Percentiles rank a stretch among this genome's conserved stretches.
Conservation (phyloP, 2,113 vertebrate species). For the Pseudorhombus dupliciocellatus region DNA sequence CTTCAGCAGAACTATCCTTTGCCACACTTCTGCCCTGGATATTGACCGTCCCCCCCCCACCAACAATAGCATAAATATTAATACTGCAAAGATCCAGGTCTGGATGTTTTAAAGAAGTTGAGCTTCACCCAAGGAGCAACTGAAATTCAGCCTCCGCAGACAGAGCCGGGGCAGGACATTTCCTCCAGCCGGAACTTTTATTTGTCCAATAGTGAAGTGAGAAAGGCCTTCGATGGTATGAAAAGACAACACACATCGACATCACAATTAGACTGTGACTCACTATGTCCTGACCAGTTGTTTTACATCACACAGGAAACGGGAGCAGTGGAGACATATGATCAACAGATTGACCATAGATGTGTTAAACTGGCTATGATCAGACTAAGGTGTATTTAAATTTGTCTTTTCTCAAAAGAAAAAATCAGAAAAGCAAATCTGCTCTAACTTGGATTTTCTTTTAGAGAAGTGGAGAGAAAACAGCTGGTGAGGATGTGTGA, state of each 20-base stretch:
- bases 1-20: not conserved
- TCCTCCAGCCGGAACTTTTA: constrained; percentile 11
- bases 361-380: too few species aligned
- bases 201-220: constrained; percentile 6
- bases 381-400: not conserved
- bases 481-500: constrained; percentile 34
- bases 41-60: not conserved
- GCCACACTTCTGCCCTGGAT: not conserved
- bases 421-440: too few species aligned
- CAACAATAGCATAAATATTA: not conserved
- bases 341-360: too few species aligned
- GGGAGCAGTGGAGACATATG: too few species aligned
- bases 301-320: too few species aligned
- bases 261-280: not conserved
- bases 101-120: too few species aligned
- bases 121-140: too few species aligned
- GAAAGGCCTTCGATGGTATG: not conserved
- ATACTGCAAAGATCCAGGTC: too few species aligned
- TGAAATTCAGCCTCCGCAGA: too few species aligned
- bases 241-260: constrained; percentile 5
- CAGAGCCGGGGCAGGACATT: not conserved
- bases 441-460: constrained; percentile 1
- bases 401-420: not conserved
- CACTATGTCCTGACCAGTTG: too few species aligned
- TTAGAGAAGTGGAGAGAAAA: constrained; percentile 1